Evolutionary conservation across 2,113 vertebrate genomes (phyloP), one percentile per base, ranked within the genome.

Genomic region (Colaptes auratus): DNA sequence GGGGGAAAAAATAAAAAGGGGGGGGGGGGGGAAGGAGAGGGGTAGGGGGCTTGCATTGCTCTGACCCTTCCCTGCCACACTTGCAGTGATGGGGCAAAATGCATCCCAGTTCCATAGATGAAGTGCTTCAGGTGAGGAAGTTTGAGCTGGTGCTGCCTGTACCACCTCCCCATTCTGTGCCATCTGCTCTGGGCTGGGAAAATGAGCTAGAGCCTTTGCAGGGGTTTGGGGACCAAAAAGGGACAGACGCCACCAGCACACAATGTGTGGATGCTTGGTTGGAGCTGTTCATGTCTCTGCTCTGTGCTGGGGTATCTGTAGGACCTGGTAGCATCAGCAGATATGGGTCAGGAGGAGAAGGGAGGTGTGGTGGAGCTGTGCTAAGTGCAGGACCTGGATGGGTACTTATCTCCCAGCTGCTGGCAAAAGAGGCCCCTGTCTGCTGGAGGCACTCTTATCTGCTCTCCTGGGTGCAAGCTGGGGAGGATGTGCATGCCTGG

Each of bases 271-370:
- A 27, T 19, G 64, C 64, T 82, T 6, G 0, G 15, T 4, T 76
- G 39, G 72, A 74, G 16, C 60, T 0, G 0, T 3, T 21, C 0
- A 0, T 6, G 5, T 59, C 72, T 60, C 0, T 3, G 15, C 60
- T 88, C 72, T 0, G 0, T 46, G 35, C 60, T 19, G 52, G 21
- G 6, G 12, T 8, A 17, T 8, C 77, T 0, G 0, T 6, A 2
- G 14, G 0, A 2, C 3, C 50, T 0, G 2, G 15, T 42, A 75
- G 42, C 69, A 8, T 5, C 63, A 56, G 42, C 64, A 61, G 9
- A 3, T 0, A 2, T 3, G 39, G 75, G 2, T 4, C 7, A 2
- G 76, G 25, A 25, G 6, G 18, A 73, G 60, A 63, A 81, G 13
- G 61, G 23, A 42, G 50, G 18, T 72, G 66, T 20, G 66, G 17